Evolutionary conservation across 1,140 invertebrate genomes (phyloP), one percentile per base, ranked within the genome.

Genomic region (Panonychus citri): DNA sequence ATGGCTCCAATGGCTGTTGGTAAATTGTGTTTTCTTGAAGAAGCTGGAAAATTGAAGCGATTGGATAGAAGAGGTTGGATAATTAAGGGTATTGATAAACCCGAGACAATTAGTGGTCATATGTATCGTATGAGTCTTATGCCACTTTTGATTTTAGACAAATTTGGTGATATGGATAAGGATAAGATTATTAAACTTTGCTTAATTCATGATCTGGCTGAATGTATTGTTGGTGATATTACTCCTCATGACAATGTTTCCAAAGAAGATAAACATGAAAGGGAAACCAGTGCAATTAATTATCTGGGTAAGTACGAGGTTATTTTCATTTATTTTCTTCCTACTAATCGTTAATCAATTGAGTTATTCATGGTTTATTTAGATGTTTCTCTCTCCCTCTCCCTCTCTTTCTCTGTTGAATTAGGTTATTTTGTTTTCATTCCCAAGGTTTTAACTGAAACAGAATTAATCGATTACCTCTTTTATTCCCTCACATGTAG

Each of bases 71-170:
- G 85, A 60, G 93, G 93, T 53, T 97, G 91, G 91, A 79, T 90
- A 1, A 63, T 81, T n/a, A 73, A 74, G 58, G 75, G 83, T 61
- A 78, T 96, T 39, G 65, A 75, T 57, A 77, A 87, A 52, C 82
- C 83, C 1, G 66, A 96, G 74, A 81, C 82, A 49, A 85, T 98
- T 59, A 81, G 90, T 55, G 83, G 85, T 4, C 94, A 97, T 65
- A 97, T 97, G 90, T 96, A 96, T 70, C 75, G 89, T 62, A 96
- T 96, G 91, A 83, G 81, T 17, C 75, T 94, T 62, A 78, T 96
- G 70, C 82, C 87, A 3, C 85, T 93, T 67, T 69, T 94, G 30
- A 70, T 95, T 13, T 74, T 78, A 53, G 77, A 81, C 48, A 21
- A 26, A 10, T n/a, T 28, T 1, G n/a, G 8, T 0, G 13, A n/a